Evolutionary conservation across 2,113 vertebrate genomes (phyloP), one percentile per base, ranked within the genome.

Genomic region (Corydoras maculifer): DNA sequence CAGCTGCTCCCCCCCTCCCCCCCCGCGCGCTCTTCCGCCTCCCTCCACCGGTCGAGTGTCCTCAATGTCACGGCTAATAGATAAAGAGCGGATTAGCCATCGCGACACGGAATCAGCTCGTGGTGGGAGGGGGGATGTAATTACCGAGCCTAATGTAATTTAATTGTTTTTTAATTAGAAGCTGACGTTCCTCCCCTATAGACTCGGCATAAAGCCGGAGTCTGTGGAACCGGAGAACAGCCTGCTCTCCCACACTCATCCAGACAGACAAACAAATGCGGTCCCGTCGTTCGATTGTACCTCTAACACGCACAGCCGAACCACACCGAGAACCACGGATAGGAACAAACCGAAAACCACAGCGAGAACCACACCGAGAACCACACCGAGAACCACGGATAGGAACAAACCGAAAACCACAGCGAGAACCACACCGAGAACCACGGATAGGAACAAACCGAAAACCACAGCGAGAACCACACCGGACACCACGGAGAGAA

Each of bases 141-240:
- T 82, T 80, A 82, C 76, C 78, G 73, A 58, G 72, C 62, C 78
- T 82, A 80, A 82, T 84, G 78, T 81, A 78, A 82, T 81, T 80
- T 75, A 84, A 81, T 84, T 79, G 79, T 82, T 84, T 84, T 78
- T 84, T 82, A 78, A 84, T 80, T 80, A 79, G 78, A 71, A 62
- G 70, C 65, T 54, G 65, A 74, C 68, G 64, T 73, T 72, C 61
- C 70, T 75, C 76, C 69, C 74, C 63, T 65, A 65, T 70, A 73
- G 78, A 77, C 75, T 62, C 15, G 55, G 62, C 50, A 54, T 61
- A 72, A 70, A 67, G 63, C 59, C 32, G 7, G 29, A 66, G 63
- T 73, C 71, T 55, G 9, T 54, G 25, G 13, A n/a, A 57, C 62
- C 62, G 32, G 53, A 31, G 18, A 57, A 14, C n/a, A 57, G 54